A percentile compares a stretch with the other conserved stretches of the same genome.
phyloP scores from a whole-genome alignment of 2,113 vertebrate species.

The Erythrolamprus reginae region DNA sequence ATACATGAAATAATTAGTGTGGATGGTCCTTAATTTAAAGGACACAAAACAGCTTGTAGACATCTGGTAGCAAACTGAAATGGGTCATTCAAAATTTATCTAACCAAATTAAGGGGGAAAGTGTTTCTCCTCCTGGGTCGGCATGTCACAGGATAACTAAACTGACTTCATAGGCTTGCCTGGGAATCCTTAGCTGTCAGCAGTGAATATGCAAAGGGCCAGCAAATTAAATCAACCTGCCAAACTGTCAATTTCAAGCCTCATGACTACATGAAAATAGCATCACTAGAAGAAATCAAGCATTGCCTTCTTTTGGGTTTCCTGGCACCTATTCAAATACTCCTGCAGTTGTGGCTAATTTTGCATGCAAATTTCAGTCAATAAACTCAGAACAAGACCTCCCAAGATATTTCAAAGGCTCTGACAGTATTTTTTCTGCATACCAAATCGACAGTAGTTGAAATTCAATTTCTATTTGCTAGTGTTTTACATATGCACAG shows the following conservation, averaged over 20 bases:
- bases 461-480: slow-evolving; percentile 98
- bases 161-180: slow-evolving; percentile 84
- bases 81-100: slow-evolving; percentile 99
- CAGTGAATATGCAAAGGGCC: slow-evolving; percentile 97
- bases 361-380: slow-evolving; percentile 99
- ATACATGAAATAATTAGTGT: slow-evolving; percentile 97
- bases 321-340: slow-evolving; percentile 94
- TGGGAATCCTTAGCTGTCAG: slow-evolving; percentile 90
- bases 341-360: slow-evolving; percentile 96
- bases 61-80: slow-evolving; percentile 96
- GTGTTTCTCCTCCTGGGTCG: slow-evolving; percentile 79
- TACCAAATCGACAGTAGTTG: slow-evolving; percentile 96
- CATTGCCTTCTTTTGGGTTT: slow-evolving; percentile 89
- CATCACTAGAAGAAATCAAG: slow-evolving; percentile 95
- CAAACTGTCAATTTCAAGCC: slow-evolving; percentile 98
- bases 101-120: slow-evolving; percentile 90
- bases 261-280: slow-evolving; percentile 96
- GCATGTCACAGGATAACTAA: slow-evolving; percentile 91
- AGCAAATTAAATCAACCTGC: slow-evolving; percentile 99
- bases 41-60: slow-evolving; percentile 99
- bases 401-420: slow-evolving; percentile 99
- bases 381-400: slow-evolving; percentile 98
- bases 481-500: slow-evolving; percentile 89
- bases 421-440: slow-evolving; percentile 95
- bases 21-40: slow-evolving; percentile 97